Base-by-base conservation (phyloP, 2,113 vertebrate genomes). In the Loxodonta africana region DNA sequence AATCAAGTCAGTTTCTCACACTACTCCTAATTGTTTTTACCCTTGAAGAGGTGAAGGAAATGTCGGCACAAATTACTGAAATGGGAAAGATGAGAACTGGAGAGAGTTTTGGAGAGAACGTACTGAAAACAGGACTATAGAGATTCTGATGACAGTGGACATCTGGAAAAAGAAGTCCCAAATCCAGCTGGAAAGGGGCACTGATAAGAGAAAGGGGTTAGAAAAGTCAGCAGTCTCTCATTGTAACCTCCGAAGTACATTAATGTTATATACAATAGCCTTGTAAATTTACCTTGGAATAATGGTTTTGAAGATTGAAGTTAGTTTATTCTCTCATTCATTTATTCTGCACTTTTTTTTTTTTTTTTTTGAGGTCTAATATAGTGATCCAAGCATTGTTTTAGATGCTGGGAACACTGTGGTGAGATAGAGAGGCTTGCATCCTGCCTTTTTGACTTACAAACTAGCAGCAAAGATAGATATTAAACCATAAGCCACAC, bases 41-140 rank as follows among this genome's bases (percentile, higher is more conserved):
- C 62, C 69, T 94, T 48, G 28, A 92, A 81, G 33, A 95, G 20
- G 21, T 73, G 33, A 95, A 86, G 20, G 37, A 78, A 95, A 89
- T 20, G 28, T 48, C 23, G 14, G 76, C 12, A 28, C 25, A 57
- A 74, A 84, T 57, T 48, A 21, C 9, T 88, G n/a, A 94, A 76
- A 90, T 62, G 57, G 25, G 78, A 53, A 88, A n/a, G 65, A 80
- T 17, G 41, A 94, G 41, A 78, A 30, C 2, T 63, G 33, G 44
- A 46, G 41, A 41, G 11, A 6, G 21, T 9, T 48, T 23, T 9
- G 46, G 30, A 94, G 53, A 44, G 51, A 60, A 62, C 2, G 8
- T 10, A 6, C 44, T 84, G n/a, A 81, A 63, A 87, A 60, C 6
- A 84, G n/a, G 48, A n/a, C 48, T 80, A 25, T 0, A 6, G 44